These are phyloP conservation scores for Stictocephala bisonia DNA, from an alignment of 2,888 invertebrate genomes.

Conservation along the genomic window DNA sequence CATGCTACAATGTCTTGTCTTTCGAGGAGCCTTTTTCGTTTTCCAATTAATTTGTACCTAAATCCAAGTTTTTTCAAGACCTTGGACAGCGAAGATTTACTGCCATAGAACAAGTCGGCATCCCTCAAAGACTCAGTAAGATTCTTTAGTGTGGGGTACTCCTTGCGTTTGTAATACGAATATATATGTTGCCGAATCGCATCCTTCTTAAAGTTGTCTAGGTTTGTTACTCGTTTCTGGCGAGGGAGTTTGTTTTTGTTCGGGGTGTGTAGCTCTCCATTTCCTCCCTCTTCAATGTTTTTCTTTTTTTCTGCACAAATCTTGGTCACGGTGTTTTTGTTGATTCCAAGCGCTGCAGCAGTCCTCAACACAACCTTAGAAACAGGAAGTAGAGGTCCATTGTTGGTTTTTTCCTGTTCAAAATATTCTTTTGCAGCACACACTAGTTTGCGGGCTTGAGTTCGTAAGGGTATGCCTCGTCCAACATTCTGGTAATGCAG, in stretches of 20 bases:
- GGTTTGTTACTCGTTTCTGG: background rate
- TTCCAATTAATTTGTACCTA: constrained; percentile 3
- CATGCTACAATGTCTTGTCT: constrained; percentile 22
- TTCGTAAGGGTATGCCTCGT: constrained; percentile 13
- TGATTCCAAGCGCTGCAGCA: constrained; percentile 23
- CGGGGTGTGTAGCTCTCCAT: too few relatives aligned
- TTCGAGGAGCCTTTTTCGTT: background rate
- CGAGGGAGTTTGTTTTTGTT: background rate
- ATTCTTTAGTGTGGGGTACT: constrained; percentile 28
- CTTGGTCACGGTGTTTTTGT: constrained; percentile 18
- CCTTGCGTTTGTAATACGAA: constrained; percentile 6
- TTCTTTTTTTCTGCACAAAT: background rate
- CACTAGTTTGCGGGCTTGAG: constrained; percentile 20
- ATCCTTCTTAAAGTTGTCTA: constrained; percentile 21
- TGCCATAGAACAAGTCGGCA: background rate
- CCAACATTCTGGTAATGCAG: background rate
- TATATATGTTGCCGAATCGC: constrained; percentile 29
- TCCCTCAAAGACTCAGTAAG: background rate
- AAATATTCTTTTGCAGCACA: constrained; percentile 32
- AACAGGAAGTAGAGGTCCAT: constrained; percentile 25
- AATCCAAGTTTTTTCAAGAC: constrained; percentile 2
- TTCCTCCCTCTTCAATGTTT: too few relatives aligned
- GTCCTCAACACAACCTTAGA: constrained; percentile 4
- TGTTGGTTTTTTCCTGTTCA: constrained; percentile 27
- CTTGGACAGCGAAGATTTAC: background rate